Evolutionary conservation across 2,797 vertebrate species (phyloP).

Genomic region (Fringilla coelebs): DNA sequence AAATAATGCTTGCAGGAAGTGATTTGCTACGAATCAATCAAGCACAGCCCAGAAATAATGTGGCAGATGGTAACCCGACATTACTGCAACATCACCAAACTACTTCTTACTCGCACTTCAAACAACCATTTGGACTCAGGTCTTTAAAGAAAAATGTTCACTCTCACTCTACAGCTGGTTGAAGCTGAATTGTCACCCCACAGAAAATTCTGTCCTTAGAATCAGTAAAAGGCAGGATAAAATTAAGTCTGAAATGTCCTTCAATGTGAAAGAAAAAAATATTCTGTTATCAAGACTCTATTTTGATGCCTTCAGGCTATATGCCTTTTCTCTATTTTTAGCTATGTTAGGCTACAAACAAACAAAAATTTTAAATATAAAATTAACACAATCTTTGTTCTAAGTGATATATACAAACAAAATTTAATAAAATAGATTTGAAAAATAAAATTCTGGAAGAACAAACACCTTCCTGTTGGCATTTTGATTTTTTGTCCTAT

Average conservation of each 20-base stretch:
- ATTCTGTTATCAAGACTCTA: neutral
- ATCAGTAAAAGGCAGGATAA: neutral
- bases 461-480: neutral
- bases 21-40: constrained; percentile 45
- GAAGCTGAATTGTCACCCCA: neutral
- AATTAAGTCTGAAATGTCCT: neutral
- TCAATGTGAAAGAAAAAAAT: neutral
- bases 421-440: neutral
- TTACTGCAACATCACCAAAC: constrained; percentile 14
- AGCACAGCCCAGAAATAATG: constrained; percentile 37
- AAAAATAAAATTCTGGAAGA: neutral
- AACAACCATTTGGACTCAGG: constrained; percentile 35
- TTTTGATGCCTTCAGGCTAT: neutral
- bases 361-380: neutral
- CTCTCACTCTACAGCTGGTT: constrained; percentile 21
- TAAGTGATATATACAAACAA: neutral
- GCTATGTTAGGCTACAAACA: neutral
- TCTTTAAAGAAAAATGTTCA: neutral
- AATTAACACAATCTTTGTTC: neutral
- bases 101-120: neutral
- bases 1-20: constrained; percentile 58
- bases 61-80: constrained; percentile 14
- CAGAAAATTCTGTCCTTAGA: neutral
- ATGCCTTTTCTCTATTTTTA: constrained; percentile 7
- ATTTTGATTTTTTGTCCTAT: neutral